Evolutionary conservation across 2,113 vertebrate species (phyloP).

Genomic region (Leptocoma aspasia): DNA sequence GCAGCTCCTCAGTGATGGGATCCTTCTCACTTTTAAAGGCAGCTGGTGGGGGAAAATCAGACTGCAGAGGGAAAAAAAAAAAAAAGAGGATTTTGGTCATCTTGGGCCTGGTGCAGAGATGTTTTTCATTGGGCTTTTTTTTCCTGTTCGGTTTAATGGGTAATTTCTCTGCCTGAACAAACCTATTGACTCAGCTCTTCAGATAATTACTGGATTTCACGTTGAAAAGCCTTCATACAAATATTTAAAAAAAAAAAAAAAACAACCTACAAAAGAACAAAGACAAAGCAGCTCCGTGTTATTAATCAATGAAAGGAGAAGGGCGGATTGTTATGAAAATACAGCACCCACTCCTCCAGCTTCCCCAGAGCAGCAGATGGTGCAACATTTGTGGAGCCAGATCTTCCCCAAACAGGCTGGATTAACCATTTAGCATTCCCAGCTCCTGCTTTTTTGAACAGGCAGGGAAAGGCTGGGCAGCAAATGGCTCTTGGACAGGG

Average conservation of each 20-base stretch:
- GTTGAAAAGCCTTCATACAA: slow-evolving; percentile 33
- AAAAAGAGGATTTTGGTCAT: neutral
- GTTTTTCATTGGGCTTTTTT: neutral
- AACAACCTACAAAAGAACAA: neutral
- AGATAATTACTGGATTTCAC: slow-evolving; percentile 51
- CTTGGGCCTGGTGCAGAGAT: neutral
- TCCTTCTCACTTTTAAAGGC: neutral
- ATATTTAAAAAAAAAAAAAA: neutral
- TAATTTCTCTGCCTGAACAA: slow-evolving; percentile 32
- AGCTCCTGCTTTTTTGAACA: neutral
- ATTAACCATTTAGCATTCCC: neutral
- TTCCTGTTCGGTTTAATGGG: neutral
- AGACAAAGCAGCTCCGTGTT: slow-evolving; percentile 34
- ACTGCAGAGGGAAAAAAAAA: rapidly evolving
- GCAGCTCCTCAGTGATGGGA: neutral
- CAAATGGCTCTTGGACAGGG: neutral
- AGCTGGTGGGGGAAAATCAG: neutral
- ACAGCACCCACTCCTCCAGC: slow-evolving; percentile 49
- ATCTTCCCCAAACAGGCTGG: neutral
- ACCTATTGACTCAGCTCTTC: slow-evolving; percentile 51
- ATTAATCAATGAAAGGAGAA: slow-evolving; percentile 47
- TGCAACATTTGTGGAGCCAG: slow-evolving; percentile 31
- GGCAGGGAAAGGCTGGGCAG: neutral
- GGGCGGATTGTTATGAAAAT: slow-evolving; percentile 54
- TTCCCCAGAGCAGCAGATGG: slow-evolving; percentile 31